Evolutionary conservation across 2,888 invertebrate species (phyloP).

Genomic region (Andricus quercusramuli): DNA sequence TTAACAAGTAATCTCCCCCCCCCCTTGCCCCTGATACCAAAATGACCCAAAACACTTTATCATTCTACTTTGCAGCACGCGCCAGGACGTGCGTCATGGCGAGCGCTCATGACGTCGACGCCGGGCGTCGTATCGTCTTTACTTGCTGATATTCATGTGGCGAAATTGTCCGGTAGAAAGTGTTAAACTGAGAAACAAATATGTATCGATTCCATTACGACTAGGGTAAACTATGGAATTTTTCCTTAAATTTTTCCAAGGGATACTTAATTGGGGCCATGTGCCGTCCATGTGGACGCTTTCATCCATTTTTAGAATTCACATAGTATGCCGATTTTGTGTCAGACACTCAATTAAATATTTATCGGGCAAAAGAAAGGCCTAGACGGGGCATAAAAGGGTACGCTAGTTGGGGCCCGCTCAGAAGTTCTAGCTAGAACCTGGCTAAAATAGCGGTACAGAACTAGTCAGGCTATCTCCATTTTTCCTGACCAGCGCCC

Average conservation of each 20-base stretch:
- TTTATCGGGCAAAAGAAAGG: too few species aligned
- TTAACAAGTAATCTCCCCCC: not conserved
- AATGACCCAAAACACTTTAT: not conserved
- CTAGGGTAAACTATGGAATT: constrained; percentile 3
- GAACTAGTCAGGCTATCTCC: too few species aligned
- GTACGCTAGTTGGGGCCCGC: too few species aligned
- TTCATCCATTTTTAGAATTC: too few species aligned
- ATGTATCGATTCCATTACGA: not conserved
- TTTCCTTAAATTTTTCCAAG: not conserved
- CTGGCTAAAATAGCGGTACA: too few species aligned
- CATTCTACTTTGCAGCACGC: constrained; percentile 27
- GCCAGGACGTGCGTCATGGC: constrained; percentile 23
- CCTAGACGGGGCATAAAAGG: too few species aligned
- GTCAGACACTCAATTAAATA: too few species aligned
- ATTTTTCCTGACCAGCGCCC: too few species aligned
- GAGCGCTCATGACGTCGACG: constrained; percentile 32
- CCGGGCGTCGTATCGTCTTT: not conserved
- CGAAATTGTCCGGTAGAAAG: constrained; percentile 32
- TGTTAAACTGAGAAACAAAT: constrained; percentile 25
- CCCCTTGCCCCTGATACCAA: not conserved
- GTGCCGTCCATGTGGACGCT: too few species aligned
- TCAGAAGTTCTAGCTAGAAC: too few species aligned
- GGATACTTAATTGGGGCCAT: not conserved
- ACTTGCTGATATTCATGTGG: constrained; percentile 15
- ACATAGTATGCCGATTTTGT: too few species aligned